These are phyloP conservation scores for Sardina pilchardus DNA, from an alignment of 2,113 vertebrate genomes.

Conservation along the genomic window DNA sequence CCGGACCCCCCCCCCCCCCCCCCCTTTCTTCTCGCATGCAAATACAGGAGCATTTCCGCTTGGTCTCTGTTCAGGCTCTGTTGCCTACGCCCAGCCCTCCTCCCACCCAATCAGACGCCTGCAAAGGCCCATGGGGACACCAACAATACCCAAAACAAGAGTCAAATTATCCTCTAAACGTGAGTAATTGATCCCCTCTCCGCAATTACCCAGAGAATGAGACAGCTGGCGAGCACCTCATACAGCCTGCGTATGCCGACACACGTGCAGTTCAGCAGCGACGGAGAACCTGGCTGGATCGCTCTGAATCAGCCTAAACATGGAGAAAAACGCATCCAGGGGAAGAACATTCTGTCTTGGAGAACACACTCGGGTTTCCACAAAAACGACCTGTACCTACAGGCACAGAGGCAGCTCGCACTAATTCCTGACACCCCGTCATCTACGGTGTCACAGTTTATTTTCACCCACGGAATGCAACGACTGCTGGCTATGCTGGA, in stretches of 20 bases:
- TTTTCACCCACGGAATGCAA: neutral
- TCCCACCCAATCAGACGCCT: neutral
- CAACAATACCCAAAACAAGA: neutral
- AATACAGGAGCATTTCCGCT: neutral
- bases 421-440: neutral
- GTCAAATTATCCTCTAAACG: neutral
- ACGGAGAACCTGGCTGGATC: neutral
- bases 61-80: no score
- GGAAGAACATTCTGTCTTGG: neutral
- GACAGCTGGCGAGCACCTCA: neutral
- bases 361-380: neutral
- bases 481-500: neutral
- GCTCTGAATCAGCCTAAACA: neutral
- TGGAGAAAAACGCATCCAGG: neutral
- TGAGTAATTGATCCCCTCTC: constrained; percentile 1
- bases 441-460: neutral
- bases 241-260: neutral
- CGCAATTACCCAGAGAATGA: neutral
- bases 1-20: neutral
- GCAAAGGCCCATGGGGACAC: neutral
- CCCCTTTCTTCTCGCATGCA: neutral
- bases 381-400: neutral
- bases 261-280: neutral
- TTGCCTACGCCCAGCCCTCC: neutral
- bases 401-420: neutral